A percentile compares a stretch with the other conserved stretches of the same genome.
phyloP scores from a whole-genome alignment of 2,797 vertebrate genomes.

The Alfaro cultratus region DNA sequence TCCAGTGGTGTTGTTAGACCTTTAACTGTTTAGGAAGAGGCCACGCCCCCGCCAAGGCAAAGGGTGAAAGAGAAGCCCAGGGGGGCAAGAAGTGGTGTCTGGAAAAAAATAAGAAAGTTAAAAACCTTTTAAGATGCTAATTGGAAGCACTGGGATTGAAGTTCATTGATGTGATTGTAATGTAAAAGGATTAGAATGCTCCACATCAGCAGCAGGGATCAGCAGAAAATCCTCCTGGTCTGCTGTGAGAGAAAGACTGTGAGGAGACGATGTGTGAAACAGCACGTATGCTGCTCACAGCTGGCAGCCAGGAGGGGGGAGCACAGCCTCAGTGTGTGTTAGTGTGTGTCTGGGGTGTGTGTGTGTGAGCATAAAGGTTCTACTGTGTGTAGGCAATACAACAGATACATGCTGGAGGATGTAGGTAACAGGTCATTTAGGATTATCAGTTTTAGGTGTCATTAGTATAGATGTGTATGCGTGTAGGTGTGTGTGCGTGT shows the following conservation, averaged over 20 bases:
- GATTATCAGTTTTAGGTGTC: neutral
- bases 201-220: neutral
- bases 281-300: constrained; percentile 64
- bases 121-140: neutral
- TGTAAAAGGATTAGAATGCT: neutral
- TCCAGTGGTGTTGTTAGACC: constrained; percentile 20
- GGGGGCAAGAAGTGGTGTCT: neutral
- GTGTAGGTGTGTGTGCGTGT: neutral
- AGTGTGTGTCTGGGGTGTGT: constrained; percentile 15
- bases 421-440: neutral
- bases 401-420: neutral
- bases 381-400: neutral
- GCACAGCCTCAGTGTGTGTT: constrained; percentile 3
- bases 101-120: neutral
- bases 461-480: neutral
- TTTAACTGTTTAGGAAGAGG: neutral
- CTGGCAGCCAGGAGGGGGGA: constrained; percentile 28
- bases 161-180: neutral
- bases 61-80: neutral
- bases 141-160: neutral
- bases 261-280: constrained; percentile 51
- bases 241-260: constrained; percentile 2
- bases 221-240: constrained; percentile 20
- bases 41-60: neutral
- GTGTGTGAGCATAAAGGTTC: neutral